These are phyloP conservation scores for Daphoenositta chrysoptera DNA, from an alignment of 2,113 vertebrate genomes.

Conservation along the genomic window DNA sequence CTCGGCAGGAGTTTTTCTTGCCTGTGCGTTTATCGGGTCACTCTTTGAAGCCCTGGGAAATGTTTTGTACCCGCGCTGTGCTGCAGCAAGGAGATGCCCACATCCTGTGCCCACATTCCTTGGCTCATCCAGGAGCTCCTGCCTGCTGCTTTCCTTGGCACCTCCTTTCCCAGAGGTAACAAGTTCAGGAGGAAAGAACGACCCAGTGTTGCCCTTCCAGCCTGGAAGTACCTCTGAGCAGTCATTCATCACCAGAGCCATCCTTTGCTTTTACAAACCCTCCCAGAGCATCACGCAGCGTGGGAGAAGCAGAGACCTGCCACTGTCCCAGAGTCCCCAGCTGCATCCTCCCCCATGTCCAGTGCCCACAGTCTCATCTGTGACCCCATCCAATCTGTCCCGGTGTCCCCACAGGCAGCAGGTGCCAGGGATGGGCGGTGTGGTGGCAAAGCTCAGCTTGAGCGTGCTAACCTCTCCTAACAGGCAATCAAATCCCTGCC, in stretches of 20 bases:
- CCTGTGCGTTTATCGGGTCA: accelerated
- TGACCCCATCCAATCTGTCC: background rate
- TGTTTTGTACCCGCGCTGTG: accelerated
- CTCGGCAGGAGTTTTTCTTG: background rate
- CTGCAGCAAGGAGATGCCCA: background rate
- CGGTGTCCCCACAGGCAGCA: background rate
- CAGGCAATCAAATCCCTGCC: background rate
- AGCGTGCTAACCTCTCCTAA: background rate
- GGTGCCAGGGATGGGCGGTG: background rate
- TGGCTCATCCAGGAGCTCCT: background rate
- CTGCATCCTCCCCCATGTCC: background rate
- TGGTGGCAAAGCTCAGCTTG: background rate
- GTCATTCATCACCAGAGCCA: background rate
- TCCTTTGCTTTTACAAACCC: background rate
- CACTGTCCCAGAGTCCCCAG: accelerated
- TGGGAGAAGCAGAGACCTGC: background rate
- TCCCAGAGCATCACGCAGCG: background rate
- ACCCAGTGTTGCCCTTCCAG: background rate
- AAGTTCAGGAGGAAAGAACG: accelerated
- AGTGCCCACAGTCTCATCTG: background rate
- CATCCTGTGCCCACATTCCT: accelerated
- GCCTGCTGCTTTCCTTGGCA: background rate
- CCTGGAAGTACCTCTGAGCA: background rate
- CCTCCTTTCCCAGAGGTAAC: background rate
- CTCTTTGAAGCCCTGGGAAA: background rate